A percentile compares a stretch with the other conserved stretches of the same genome.
These are phyloP conservation scores for Tipula confusa DNA, from an alignment of 2,888 invertebrate genomes.

Conservation along the genomic window DNA sequence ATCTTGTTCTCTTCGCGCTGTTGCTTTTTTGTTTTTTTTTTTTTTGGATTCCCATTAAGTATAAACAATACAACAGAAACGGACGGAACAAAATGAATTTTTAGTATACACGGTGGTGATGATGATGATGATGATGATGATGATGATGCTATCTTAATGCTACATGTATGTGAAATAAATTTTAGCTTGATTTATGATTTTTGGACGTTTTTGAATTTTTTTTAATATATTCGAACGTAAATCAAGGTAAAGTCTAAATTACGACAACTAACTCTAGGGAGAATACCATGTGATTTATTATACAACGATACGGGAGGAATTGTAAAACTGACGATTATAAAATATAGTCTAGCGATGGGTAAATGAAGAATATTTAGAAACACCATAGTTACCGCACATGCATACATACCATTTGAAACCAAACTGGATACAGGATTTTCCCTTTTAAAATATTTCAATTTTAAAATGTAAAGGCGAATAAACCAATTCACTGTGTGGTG, in stretches of 20 bases:
- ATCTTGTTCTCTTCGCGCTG: not conserved
- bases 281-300: not conserved
- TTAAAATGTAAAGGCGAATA: too few relatives aligned
- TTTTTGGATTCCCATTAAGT: not conserved
- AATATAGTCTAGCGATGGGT: too few relatives aligned
- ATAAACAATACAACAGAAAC: not conserved
- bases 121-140: not conserved
- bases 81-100: not conserved
- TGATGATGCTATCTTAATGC: conserved; percentile 6
- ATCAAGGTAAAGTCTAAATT: not conserved
- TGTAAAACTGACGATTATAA: too few relatives aligned
- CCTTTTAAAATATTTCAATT: too few relatives aligned
- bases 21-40: too few relatives aligned
- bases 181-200: conserved; percentile 3
- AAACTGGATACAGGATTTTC: too few relatives aligned
- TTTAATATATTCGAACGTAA: not conserved
- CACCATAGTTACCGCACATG: too few relatives aligned
- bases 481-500: too few relatives aligned
- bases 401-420: too few relatives aligned
- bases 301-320: too few relatives aligned
- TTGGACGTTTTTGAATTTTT: not conserved
- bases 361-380: too few relatives aligned
- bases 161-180: not conserved
- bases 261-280: not conserved
- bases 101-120: not conserved